These are phyloP conservation scores for Notodonta ziczac DNA, from an alignment of 2,888 invertebrate genomes.

Conservation along the genomic window DNA sequence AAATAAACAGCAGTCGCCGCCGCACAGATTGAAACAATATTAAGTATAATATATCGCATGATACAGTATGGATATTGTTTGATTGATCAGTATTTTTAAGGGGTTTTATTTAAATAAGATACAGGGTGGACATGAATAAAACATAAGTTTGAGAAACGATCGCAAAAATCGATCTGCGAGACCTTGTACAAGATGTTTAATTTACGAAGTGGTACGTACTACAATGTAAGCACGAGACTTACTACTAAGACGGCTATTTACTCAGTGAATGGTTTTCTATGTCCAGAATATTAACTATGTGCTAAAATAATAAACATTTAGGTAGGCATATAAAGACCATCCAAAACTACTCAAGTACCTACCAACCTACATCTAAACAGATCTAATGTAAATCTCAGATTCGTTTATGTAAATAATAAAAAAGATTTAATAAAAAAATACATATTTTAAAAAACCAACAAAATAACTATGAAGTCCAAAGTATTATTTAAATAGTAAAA, in stretches of 20 bases:
- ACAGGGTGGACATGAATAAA: conserved; percentile 60
- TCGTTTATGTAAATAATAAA: no score
- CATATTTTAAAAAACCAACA: no score
- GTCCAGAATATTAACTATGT: conserved; percentile 1
- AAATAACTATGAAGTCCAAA: no score
- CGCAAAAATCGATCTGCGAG: conserved; percentile 42
- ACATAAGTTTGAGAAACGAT: conserved; percentile 51
- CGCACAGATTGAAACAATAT: conserved; percentile 5
- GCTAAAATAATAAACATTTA: background rate
- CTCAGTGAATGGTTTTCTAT: background rate
- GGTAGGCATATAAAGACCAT: background rate
- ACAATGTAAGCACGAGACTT: conserved; percentile 2
- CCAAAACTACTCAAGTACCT: background rate
- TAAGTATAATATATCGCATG: conserved; percentile 31
- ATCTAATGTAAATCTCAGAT: no score
- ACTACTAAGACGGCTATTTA: background rate
- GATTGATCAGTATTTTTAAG: conserved; percentile 44
- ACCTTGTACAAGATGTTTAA: conserved; percentile 41
- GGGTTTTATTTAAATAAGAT: conserved; percentile 66
- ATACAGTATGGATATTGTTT: conserved; percentile 59
- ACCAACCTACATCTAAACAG: no score
- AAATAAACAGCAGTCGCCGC: background rate
- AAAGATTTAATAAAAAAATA: no score
- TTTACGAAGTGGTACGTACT: conserved; percentile 37
- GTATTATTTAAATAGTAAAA: no score